Percentiles rank a stretch among this genome's conserved stretches.
phyloP scores from a whole-genome alignment of 2,888 invertebrate species.

The Ormyrus labotus region DNA sequence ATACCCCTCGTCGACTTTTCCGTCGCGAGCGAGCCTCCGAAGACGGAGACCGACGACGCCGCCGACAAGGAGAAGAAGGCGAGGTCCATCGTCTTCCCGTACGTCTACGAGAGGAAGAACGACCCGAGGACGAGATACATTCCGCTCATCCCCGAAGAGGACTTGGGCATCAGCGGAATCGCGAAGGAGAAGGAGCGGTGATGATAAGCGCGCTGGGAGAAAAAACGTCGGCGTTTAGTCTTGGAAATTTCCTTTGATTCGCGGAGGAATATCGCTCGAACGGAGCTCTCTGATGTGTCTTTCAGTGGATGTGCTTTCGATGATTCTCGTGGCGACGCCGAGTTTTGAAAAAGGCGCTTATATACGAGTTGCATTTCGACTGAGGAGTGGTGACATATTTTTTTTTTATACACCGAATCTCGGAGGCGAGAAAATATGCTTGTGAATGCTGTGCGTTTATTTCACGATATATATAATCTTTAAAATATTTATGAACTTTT shows the following conservation, averaged over 20 bases:
- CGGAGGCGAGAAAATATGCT: background rate
- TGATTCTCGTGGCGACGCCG: too few relatives aligned
- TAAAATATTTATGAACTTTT: background rate
- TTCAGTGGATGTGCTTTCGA: too few relatives aligned
- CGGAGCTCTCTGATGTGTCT: too few relatives aligned
- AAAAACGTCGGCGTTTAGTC: background rate
- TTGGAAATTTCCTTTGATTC: background rate
- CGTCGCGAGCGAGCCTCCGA: conserved; percentile 44
- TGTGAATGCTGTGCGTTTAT: conserved; percentile 9
- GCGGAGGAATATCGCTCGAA: too few relatives aligned
- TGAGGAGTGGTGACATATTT: background rate
- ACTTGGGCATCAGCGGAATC: conserved; percentile 63
- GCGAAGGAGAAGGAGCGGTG: conserved; percentile 65
- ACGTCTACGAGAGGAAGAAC: conserved; percentile 71
- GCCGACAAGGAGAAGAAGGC: conserved; percentile 52
- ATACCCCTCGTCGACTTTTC: conserved; percentile 68
- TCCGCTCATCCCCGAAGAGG: conserved; percentile 71
- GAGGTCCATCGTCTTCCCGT: conserved; percentile 69
- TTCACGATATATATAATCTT: background rate
- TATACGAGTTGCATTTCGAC: too few relatives aligned
- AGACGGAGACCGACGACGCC: conserved; percentile 52
- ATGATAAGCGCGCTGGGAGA: conserved; percentile 35
- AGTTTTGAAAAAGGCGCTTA: too few relatives aligned
- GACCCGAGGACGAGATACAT: conserved; percentile 73
- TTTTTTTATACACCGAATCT: background rate